Conservation (phyloP, 2,888 invertebrate genomes). For the Cheilosia vernalis region DNA sequence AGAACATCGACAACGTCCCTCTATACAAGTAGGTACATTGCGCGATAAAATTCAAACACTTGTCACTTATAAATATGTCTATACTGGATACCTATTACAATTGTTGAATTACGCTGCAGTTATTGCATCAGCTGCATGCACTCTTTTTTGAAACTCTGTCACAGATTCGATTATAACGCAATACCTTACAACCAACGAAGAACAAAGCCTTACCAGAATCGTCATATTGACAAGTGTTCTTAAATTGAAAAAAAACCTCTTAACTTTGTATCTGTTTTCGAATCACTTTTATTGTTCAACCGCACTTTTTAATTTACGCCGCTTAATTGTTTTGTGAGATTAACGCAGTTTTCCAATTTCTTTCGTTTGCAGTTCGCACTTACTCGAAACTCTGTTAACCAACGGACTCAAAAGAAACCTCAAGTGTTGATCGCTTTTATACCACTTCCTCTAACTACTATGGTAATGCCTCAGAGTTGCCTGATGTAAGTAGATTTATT, state of each 20-base stretch:
- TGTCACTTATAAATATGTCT: too few relatives aligned
- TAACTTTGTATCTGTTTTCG: neutral
- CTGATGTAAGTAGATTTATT: constrained; percentile 55
- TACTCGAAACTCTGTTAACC: constrained; percentile 83
- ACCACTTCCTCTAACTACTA: constrained; percentile 78
- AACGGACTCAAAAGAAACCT: constrained; percentile 83
- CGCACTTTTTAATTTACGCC: constrained; percentile 38
- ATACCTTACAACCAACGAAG: neutral
- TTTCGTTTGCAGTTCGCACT: constrained; percentile 78
- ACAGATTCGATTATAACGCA: neutral
- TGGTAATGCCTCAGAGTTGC: constrained; percentile 59
- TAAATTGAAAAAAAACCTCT: constrained; percentile 10
- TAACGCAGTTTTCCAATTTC: constrained; percentile 66
- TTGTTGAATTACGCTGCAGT: neutral
- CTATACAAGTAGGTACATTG: too few relatives aligned
- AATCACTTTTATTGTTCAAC: constrained; percentile 36
- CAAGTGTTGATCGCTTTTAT: constrained; percentile 83
- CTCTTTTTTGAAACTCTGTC: neutral
- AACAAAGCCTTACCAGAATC: constrained; percentile 58
- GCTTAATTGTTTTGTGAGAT: constrained; percentile 50
- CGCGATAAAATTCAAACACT: too few relatives aligned
- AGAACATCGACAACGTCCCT: too few relatives aligned
- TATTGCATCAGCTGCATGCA: constrained; percentile 5
- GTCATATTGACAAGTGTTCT: constrained; percentile 27
- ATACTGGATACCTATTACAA: too few relatives aligned